These are phyloP conservation scores for Scytalopus superciliaris DNA, from an alignment of 2,113 vertebrate genomes.

Conservation along the genomic window DNA sequence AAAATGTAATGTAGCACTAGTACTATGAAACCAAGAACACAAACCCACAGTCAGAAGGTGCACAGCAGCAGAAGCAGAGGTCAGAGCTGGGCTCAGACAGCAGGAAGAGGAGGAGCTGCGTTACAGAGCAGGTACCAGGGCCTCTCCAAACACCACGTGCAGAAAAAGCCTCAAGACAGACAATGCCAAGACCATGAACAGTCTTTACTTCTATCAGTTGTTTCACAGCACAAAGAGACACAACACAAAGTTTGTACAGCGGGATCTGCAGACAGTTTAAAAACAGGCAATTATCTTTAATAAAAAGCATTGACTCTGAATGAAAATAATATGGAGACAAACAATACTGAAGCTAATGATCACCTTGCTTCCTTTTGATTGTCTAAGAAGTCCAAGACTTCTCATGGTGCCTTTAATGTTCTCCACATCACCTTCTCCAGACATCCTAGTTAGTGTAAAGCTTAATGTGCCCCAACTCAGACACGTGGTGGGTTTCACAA, in stretches of 20 bases:
- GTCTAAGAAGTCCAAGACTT: conserved; percentile 5
- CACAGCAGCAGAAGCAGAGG: neutral
- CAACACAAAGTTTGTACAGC: conserved; percentile 52
- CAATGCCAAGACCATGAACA: conserved; percentile 51
- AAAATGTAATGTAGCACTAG: neutral
- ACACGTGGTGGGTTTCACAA: neutral
- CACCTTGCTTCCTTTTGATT: neutral
- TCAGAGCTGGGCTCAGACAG: neutral
- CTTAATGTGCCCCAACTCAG: neutral
- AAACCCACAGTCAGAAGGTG: neutral
- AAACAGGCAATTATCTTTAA: conserved; percentile 37
- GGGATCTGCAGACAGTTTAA: conserved; percentile 45
- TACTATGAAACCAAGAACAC: neutral
- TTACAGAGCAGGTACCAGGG: neutral
- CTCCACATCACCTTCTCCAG: neutral
- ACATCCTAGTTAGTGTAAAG: neutral
- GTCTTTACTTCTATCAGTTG: conserved; percentile 61
- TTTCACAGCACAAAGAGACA: conserved; percentile 58
- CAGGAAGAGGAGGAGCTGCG: neutral
- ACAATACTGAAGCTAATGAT: conserved; percentile 5
- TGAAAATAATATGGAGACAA: conserved; percentile 34
- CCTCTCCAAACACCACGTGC: conserved; percentile 6
- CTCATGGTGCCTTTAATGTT: neutral
- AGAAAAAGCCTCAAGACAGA: conserved; percentile 62
- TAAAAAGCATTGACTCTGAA: conserved; percentile 11